These are phyloP conservation scores for Rousettus leschenaultii DNA, from an alignment of 2,113 vertebrate species.

Conservation along the genomic window DNA sequence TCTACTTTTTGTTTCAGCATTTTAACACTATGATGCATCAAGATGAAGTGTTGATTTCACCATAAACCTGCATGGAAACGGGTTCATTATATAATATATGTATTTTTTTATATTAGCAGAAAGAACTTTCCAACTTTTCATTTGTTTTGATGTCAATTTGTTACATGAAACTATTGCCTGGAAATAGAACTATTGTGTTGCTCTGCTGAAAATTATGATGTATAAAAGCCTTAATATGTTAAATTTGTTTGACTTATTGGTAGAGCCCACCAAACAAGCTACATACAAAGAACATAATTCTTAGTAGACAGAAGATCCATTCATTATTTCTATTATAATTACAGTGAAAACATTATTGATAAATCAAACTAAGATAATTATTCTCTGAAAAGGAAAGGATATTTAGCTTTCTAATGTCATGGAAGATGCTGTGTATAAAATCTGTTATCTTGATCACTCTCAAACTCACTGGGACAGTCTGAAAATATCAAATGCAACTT, in stretches of 20 bases:
- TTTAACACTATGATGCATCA: not conserved
- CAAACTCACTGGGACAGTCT: slow-evolving; percentile 29
- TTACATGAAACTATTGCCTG: slow-evolving; percentile 56
- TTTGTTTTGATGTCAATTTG: slow-evolving; percentile 63
- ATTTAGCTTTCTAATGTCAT: slow-evolving; percentile 67
- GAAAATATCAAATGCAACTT: slow-evolving; percentile 53
- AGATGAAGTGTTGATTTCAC: not conserved
- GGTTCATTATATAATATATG: slow-evolving; percentile 39
- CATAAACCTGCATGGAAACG: not conserved
- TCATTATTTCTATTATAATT: slow-evolving; percentile 83
- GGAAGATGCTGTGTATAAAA: slow-evolving; percentile 70
- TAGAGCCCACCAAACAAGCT: slow-evolving; percentile 69
- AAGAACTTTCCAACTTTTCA: slow-evolving; percentile 61
- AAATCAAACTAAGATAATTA: slow-evolving; percentile 80
- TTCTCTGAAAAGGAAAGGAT: slow-evolving; percentile 67
- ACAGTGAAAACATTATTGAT: slow-evolving; percentile 79
- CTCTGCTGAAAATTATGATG: slow-evolving; percentile 57
- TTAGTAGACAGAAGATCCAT: slow-evolving; percentile 79
- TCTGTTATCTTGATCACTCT: not conserved
- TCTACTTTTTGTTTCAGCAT: not conserved
- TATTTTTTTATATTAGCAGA: slow-evolving; percentile 55
- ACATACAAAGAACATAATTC: slow-evolving; percentile 74
- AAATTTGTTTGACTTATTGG: slow-evolving; percentile 78
- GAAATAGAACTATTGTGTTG: slow-evolving; percentile 43
- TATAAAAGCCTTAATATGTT: slow-evolving; percentile 71